Base-by-base conservation (phyloP, 1,140 invertebrate species). In the Metaphire vulgaris region DNA sequence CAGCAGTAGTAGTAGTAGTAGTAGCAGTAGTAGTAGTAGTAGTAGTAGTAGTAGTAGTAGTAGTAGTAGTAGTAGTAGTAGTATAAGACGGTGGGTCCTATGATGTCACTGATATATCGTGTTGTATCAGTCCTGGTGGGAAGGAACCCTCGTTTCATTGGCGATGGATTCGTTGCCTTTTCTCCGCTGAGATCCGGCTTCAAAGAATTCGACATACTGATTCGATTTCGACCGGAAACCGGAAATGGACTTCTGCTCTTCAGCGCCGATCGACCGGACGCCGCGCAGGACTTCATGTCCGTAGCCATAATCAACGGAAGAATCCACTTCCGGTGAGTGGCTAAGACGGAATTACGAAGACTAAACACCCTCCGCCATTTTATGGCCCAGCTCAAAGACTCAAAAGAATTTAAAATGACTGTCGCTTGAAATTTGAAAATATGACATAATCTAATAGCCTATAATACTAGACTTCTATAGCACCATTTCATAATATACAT, bases 241-340 rank as follows among this genome's bases (percentile, higher is more conserved):
- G 90, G 91, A 81, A 91, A 95, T 79, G 93, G 95, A 1, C 90
- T 97, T 1, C 89, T 96, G 26, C 79, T 90, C 33, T 88, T 97
- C 69, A 94, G 93, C 2, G 94, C 94, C 0, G 95, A 97, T 85
- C 89, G 93, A 56, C 92, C 93, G 80, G 92, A 96, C 86, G 90
- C 96, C 68, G 91, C 92, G 1, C 93, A 93, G 1, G 95, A 97
- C 87, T 97, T 96, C 85, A 92, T 97, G 0, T 87, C 88, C 31
- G 81, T 96, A 30, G 87, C 95, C 74, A 86, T 96, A 21, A 90
- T 93, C 81, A 91, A 94, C 82, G 94, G 94, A 72, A 94, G 92
- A 83, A 90, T 96, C 28, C 94, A 97, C 87, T 93, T 97, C 85
- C 92, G 95, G 94, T 95, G 88, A 89, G 85, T n/a, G n/a, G n/a